Base-by-base conservation (phyloP, 2,888 invertebrate species). In the Drosophila colorata region DNA sequence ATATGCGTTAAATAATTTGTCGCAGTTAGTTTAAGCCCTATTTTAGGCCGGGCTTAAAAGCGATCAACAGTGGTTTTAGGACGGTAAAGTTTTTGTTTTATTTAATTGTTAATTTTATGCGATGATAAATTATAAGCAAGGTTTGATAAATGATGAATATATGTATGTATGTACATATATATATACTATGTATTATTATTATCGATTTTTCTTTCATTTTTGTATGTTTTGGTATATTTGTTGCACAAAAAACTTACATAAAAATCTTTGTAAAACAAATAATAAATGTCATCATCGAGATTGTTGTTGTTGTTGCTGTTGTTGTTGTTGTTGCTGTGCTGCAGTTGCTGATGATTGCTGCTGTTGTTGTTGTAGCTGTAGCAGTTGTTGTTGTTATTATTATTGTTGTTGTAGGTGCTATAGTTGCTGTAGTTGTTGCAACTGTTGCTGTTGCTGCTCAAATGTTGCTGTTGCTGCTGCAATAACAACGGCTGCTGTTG, bases 241-340 rank as follows among this genome's bases (percentile, higher is more conserved):
- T n/a, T n/a, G 25, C 18, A 47, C 47, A 64, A 52, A 69, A 46
- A 69, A 90, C 91, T 91, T 90, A 91, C 91, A 91, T 91, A 90
- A 79, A 91, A 80, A 89, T 91, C 91, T 90, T 90, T 90, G 85
- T 91, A 91, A 84, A 90, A 87, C 72, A 91, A 89, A 90, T 91
- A 91, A 87, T 91, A 91, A 85, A 91, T 85, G 74, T 90, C 90
- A 80, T 89, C 88, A 77, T 86, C 87, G 47, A 75, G 56, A 77
- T 83, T 83, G 74, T 88, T 82, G 74, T 87, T 82, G 69, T 77
- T 85, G 74, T 33, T 84, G 68, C 23, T 84, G 74, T 25, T 72
- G 66, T 23, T 53, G 40, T 9, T 66, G 38, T 28, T 56, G 55
- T 66, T 70, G 18, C 63, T 73, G 55, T 52, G 60, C 49, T 65